A percentile compares a stretch with the other conserved stretches of the same genome.
Conservation (phyloP, 2,113 vertebrate genomes). For the Pristiophorus japonicus region DNA sequence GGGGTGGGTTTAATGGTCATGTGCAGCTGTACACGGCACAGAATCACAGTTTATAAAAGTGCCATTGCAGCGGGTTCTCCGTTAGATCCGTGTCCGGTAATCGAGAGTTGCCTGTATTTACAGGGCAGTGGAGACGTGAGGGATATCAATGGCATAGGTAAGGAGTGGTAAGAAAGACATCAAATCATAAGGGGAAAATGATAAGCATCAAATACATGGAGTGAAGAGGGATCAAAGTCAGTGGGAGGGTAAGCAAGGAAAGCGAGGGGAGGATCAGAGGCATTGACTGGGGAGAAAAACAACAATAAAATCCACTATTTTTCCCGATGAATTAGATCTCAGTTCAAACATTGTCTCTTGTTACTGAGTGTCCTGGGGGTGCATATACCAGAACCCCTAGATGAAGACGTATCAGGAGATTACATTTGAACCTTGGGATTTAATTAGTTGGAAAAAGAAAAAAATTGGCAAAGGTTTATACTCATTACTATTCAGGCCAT, state of each 20-base stretch:
- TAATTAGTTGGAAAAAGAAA: background rate
- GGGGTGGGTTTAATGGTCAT: no score
- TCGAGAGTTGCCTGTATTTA: no score
- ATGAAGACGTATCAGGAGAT: conserved; percentile 27
- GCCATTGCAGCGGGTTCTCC: no score
- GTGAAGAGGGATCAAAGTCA: background rate
- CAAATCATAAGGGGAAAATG: background rate
- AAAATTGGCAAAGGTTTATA: background rate
- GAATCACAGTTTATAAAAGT: no score
- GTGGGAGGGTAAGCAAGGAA: background rate
- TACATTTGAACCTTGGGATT: conserved; percentile 12
- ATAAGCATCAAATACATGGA: background rate
- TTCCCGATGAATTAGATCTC: conserved; percentile 5
- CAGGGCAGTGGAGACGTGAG: background rate
- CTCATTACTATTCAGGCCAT: background rate
- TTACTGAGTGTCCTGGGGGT: conserved; percentile 1
- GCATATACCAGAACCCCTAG: background rate
- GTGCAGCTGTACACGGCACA: no score
- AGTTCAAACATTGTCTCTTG: conserved; percentile 22
- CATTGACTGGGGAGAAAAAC: background rate
- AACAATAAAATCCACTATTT: conserved; percentile 26
- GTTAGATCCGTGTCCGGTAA: no score
- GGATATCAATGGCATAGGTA: background rate
- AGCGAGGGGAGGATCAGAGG: background rate
- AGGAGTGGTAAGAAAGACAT: background rate